Conservation (phyloP, 1,140 invertebrate genomes). For the Probaryconus sp. region DNA sequence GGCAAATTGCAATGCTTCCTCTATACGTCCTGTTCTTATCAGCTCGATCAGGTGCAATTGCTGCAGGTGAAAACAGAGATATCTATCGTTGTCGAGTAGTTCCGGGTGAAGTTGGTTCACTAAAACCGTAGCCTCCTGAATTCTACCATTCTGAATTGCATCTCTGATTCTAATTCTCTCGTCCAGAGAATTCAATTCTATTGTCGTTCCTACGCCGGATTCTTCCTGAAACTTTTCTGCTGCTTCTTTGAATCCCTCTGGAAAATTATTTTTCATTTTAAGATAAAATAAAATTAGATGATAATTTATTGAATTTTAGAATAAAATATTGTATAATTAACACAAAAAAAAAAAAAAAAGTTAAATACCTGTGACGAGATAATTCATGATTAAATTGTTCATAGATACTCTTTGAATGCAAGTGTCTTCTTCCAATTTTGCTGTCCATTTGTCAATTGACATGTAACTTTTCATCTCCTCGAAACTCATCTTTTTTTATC, state of each 20-base stretch:
- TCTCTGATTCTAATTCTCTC: constrained; percentile 96
- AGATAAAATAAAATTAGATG: not conserved
- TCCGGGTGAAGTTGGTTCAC: constrained; percentile 97
- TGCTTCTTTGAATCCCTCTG: constrained; percentile 98
- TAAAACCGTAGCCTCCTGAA: constrained; percentile 94
- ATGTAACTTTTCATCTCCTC: constrained; percentile 72
- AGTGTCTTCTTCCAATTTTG: constrained; percentile 82
- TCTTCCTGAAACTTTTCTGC: constrained; percentile 98
- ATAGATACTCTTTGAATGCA: constrained; percentile 94
- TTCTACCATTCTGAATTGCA: constrained; percentile 94
- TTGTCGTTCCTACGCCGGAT: constrained; percentile 90
- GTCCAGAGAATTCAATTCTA: constrained; percentile 93
- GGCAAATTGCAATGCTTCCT: constrained; percentile 96
- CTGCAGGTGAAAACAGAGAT: constrained; percentile 97
- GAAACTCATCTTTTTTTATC: constrained; percentile 69
- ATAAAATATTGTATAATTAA: too few species aligned
- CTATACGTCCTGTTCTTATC: constrained; percentile 93
- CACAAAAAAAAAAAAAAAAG: too few species aligned
- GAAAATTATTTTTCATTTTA: constrained; percentile 53
- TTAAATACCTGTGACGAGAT: constrained; percentile 97
- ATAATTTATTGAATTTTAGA: not conserved
- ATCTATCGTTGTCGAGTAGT: constrained; percentile 95
- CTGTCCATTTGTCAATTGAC: constrained; percentile 75
- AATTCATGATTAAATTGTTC: constrained; percentile 99
- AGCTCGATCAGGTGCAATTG: constrained; percentile 97